A percentile compares a stretch with the other conserved stretches of the same genome.
phyloP scores from a whole-genome alignment of 2,888 invertebrate genomes.

The Herminia tarsipennalis region DNA sequence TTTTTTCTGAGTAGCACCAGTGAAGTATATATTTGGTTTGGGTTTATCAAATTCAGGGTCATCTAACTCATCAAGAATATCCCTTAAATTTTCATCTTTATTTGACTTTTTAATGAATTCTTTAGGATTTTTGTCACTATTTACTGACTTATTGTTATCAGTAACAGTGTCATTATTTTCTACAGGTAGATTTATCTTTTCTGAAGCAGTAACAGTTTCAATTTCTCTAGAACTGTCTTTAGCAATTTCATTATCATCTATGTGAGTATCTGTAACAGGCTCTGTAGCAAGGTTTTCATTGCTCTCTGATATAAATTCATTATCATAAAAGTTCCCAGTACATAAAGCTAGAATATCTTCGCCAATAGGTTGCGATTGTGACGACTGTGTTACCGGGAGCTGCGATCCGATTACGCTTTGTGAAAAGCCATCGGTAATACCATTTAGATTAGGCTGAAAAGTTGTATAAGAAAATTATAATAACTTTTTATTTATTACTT shows the following conservation, averaged over 20 bases:
- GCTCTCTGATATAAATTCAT: slow-evolving; percentile 63
- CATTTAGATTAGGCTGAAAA: slow-evolving; percentile 74
- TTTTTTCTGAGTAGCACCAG: slow-evolving; percentile 40
- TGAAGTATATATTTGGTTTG: slow-evolving; percentile 67
- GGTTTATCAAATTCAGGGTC: slow-evolving; percentile 62
- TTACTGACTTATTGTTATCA: slow-evolving; percentile 20
- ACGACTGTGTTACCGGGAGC: slow-evolving; percentile 49
- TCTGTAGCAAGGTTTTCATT: slow-evolving; percentile 32
- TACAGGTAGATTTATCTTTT: slow-evolving; percentile 9
- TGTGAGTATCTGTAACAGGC: slow-evolving; percentile 22
- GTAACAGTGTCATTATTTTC: slow-evolving; percentile 7
- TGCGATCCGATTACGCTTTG: slow-evolving; percentile 74
- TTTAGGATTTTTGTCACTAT: background rate
- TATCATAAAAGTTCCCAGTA: slow-evolving; percentile 85
- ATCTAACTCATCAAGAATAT: slow-evolving; percentile 71
- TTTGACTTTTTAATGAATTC: slow-evolving; percentile 11
- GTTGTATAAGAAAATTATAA: too few species aligned
- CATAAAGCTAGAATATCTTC: slow-evolving; percentile 83
- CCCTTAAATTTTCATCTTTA: slow-evolving; percentile 46
- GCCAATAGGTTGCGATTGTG: slow-evolving; percentile 70
- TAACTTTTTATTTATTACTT: too few species aligned
- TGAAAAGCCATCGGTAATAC: slow-evolving; percentile 81
- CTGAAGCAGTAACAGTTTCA: slow-evolving; percentile 4
- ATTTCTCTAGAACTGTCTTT: slow-evolving; percentile 12
- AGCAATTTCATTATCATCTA: slow-evolving; percentile 26